phyloP scores from a whole-genome alignment of 2,888 invertebrate genomes.

The Perizoma affinitatum region DNA sequence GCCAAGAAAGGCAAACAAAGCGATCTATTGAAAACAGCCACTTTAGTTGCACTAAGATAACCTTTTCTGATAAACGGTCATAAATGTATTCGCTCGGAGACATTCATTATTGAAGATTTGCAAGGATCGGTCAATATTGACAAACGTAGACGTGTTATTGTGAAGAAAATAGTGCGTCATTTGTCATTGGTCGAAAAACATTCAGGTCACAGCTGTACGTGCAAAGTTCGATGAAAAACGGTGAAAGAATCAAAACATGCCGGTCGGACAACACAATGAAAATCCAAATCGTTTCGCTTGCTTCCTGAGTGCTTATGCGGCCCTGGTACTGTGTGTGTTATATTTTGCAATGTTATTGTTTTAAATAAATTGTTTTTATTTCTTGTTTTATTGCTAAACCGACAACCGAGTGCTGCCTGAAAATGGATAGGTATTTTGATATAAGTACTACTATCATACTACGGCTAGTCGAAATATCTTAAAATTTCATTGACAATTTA shows the following conservation, averaged over 20 bases:
- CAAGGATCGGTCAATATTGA: slow-evolving; percentile 12
- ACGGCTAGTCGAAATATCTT: no score
- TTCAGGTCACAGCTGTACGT: background rate
- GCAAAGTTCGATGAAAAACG: background rate
- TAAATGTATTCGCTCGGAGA: background rate
- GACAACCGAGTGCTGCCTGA: background rate
- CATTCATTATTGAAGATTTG: slow-evolving; percentile 22
- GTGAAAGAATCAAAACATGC: slow-evolving; percentile 61
- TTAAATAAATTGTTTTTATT: slow-evolving; percentile 35
- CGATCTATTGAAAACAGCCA: slow-evolving; percentile 21
- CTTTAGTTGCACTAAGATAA: slow-evolving; percentile 26
- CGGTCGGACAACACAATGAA: slow-evolving; percentile 37
- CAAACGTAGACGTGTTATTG: background rate
- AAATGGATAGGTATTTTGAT: no score
- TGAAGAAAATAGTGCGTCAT: slow-evolving; percentile 1
- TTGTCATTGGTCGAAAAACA: background rate
- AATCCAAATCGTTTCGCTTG: slow-evolving; percentile 12
- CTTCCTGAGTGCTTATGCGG: slow-evolving; percentile 40
- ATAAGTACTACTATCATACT: no score
- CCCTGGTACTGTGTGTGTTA: slow-evolving; percentile 52
- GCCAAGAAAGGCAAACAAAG: slow-evolving; percentile 29
- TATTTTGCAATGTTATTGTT: slow-evolving; percentile 32
- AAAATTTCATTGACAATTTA: no score
- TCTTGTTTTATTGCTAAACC: slow-evolving; percentile 44
- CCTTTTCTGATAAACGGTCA: slow-evolving; percentile 30